Base-by-base conservation (phyloP, 2,888 invertebrate species). In the Epistrophella euchroma region DNA sequence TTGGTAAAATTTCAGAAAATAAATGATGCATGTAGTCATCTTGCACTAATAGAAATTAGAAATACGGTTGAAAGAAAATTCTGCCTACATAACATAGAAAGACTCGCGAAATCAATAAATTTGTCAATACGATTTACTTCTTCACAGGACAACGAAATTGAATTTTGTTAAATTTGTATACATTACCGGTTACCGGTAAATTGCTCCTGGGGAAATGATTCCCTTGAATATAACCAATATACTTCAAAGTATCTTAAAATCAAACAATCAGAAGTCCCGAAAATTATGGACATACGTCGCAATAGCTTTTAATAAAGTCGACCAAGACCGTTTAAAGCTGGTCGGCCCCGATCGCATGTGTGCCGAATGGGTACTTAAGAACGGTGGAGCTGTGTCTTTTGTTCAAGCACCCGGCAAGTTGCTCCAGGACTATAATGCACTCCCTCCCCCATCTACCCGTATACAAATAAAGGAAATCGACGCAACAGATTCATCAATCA, bases 311-410 rank as follows among this genome's bases (percentile, higher is more conserved):
- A 96, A 96, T 90, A 93, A 93, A 80, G 95, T 97, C 0, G 97
- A 97, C 90, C 89, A 92, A 3, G 93, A 95, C 0, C 94, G 97
- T 45, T 93, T 96, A 45, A 93, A 95, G 90, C 90, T 93, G 88
- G 94, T 98, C 52, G 99, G 99, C 0, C 95, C 98, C 0, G 97
- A 99, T 91, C 93, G 97, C 71, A 88, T 92, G 0, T 98, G 98
- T 92, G 98, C 98, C 0, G 99, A 99, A 92, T 99, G 99, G 99
- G 93, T 99, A 7, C 93, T 99, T 35, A 94, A 96, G 88, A 98
- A 98, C 93, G 98, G 98, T 3, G 98, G 97, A 4, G 93, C 94
- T 76, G 94, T 99, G 0, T 95, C 95, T 82, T 98, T 96, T 95
- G 93, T 93, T 43, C 94, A 94, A 43, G 89, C 90, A 6, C 89